A percentile compares a stretch with the other conserved stretches of the same genome.
These are phyloP conservation scores for Armadillidium nasatum DNA, from an alignment of 1,140 invertebrate species.

Conservation along the genomic window DNA sequence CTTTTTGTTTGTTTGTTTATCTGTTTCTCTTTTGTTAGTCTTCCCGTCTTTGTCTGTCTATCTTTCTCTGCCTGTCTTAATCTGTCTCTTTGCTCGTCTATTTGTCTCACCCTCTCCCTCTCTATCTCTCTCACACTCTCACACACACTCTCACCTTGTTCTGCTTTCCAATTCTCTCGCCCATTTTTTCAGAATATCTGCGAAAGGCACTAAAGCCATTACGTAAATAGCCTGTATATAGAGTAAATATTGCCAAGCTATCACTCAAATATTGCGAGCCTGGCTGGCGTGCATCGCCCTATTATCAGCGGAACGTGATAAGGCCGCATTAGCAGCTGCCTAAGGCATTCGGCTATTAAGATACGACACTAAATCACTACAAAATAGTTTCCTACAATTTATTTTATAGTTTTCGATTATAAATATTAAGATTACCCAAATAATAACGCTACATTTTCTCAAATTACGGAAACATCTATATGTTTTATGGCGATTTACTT, in stretches of 20 bases:
- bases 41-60: too few relatives aligned
- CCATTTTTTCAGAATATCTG: too few relatives aligned
- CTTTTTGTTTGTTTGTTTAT: too few relatives aligned
- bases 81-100: too few relatives aligned
- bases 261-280: not conserved
- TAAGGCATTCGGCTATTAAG: not conserved
- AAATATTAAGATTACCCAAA: not conserved
- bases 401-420: slow-evolving; percentile 1
- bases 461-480: not conserved
- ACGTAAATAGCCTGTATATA: not conserved
- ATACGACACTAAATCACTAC: not conserved
- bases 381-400: not conserved
- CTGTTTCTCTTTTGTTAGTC: too few relatives aligned
- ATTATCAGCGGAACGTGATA: not conserved
- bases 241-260: not conserved
- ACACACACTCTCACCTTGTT: too few relatives aligned
- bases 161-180: too few relatives aligned
- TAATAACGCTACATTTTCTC: not conserved
- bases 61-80: too few relatives aligned
- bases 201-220: not conserved
- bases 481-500: not conserved
- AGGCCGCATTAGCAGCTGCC: not conserved
- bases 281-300: not conserved
- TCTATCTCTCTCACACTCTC: too few relatives aligned
- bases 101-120: too few relatives aligned